Conservation (phyloP, 2,797 vertebrate species). For the Darevskia nairensis region DNA sequence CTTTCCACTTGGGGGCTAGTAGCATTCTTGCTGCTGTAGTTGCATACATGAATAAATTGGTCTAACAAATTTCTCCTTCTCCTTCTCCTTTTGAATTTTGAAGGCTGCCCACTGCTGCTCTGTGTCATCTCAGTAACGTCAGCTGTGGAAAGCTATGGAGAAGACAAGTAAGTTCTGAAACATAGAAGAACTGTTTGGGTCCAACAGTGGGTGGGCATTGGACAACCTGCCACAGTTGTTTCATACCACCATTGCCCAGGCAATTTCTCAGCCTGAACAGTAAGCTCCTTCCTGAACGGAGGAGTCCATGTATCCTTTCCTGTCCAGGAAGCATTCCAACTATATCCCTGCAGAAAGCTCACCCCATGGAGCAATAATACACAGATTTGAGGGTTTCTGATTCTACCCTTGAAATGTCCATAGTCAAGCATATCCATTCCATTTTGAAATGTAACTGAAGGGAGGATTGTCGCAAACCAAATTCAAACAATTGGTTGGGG, state of each 20-base stretch:
- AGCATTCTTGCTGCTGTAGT: too few relatives aligned
- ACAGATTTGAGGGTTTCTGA: not conserved
- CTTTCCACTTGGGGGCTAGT: too few relatives aligned
- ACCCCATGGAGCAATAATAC: not conserved
- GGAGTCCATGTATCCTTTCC: not conserved
- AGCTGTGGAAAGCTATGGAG: slow-evolving; percentile 89
- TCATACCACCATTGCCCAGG: not conserved
- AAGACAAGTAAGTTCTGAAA: slow-evolving; percentile 85
- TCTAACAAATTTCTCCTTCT: too few relatives aligned
- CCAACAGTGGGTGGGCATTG: not conserved
- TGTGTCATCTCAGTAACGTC: slow-evolving; percentile 87
- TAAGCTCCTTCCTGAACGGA: not conserved
- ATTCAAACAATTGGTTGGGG: not conserved
- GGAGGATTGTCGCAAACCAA: not conserved
- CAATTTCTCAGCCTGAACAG: not conserved
- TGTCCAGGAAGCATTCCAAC: not conserved
- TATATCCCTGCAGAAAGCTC: not conserved
- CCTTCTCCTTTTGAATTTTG: slow-evolving; percentile 16
- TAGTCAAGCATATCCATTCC: too few relatives aligned
- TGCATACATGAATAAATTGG: too few relatives aligned
- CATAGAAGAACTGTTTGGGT: rapidly evolving
- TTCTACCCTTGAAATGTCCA: not conserved
- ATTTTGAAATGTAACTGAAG: not conserved
- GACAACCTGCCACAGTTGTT: too few relatives aligned
- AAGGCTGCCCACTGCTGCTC: slow-evolving; percentile 91